These are phyloP conservation scores for Polydrusus cervinus DNA, from an alignment of 2,888 invertebrate genomes.

Conservation along the genomic window DNA sequence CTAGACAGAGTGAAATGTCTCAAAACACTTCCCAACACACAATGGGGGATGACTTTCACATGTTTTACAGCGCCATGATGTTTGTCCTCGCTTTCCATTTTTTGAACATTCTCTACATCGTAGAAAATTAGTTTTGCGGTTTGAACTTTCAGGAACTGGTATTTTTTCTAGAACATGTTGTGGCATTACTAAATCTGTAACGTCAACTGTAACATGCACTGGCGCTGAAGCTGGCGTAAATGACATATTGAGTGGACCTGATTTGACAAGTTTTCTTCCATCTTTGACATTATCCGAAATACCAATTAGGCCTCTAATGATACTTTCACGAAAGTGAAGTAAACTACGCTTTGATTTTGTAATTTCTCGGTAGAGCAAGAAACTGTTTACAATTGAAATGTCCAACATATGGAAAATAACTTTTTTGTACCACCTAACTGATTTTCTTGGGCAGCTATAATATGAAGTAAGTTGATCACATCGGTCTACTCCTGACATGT, in stretches of 20 bases:
- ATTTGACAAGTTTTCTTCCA: neutral
- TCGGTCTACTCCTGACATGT: too few relatives aligned
- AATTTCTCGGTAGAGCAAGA: slow-evolving; percentile 9
- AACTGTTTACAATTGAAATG: slow-evolving; percentile 5
- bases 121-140: neutral
- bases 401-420: too few relatives aligned
- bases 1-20: neutral
- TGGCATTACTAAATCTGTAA: neutral
- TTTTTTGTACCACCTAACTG: too few relatives aligned
- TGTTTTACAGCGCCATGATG: slow-evolving; percentile 4
- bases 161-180: neutral
- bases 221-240: neutral
- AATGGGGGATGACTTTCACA: slow-evolving; percentile 10
- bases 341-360: slow-evolving; percentile 6
- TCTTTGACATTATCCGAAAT: neutral
- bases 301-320: neutral
- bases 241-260: neutral
- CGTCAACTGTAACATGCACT: neutral
- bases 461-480: too few relatives aligned
- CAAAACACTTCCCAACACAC: slow-evolving; percentile 10
- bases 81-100: slow-evolving; percentile 14
- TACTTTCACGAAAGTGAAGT: neutral
- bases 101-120: neutral
- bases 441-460: too few relatives aligned
- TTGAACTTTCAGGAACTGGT: slow-evolving; percentile 2